These are phyloP conservation scores for Sycophila sp. DNA, from an alignment of 1,140 invertebrate genomes.

Conservation along the genomic window DNA sequence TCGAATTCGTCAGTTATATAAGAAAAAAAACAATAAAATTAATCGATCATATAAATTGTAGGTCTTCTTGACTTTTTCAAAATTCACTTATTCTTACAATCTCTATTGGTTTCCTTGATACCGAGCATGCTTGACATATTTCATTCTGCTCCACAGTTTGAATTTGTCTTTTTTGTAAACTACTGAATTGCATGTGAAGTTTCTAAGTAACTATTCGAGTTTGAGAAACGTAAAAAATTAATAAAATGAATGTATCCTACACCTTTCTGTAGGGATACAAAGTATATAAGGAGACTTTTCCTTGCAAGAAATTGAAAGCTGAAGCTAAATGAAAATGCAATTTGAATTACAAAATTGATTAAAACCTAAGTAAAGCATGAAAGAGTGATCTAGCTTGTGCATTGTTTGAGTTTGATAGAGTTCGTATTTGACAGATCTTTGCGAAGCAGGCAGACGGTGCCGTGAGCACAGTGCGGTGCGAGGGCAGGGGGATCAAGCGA, in stretches of 20 bases:
- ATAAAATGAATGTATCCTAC: not conserved
- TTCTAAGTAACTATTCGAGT: constrained; percentile 29
- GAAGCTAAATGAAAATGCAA: constrained; percentile 13
- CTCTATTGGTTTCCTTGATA: constrained; percentile 32
- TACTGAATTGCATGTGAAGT: constrained; percentile 29
- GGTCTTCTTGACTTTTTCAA: constrained; percentile 33
- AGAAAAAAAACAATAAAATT: constrained; percentile 35
- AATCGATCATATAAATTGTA: constrained; percentile 37
- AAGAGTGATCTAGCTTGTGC: constrained; percentile 51
- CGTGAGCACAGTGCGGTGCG: constrained; percentile 65
- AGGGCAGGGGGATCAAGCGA: constrained; percentile 66
- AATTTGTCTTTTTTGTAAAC: constrained; percentile 26
- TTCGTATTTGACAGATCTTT: constrained; percentile 68
- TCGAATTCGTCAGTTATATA: constrained; percentile 40
- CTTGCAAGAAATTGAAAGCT: not conserved
- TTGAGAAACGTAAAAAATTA: constrained; percentile 13
- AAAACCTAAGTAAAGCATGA: constrained; percentile 29
- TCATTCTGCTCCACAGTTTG: constrained; percentile 20
- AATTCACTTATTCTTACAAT: constrained; percentile 22
- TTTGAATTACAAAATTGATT: constrained; percentile 30
- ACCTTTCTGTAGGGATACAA: not conserved
- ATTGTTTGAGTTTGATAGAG: constrained; percentile 65
- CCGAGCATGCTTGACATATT: constrained; percentile 29
- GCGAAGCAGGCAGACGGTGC: constrained; percentile 66
- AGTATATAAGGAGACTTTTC: not conserved